phyloP scores from a whole-genome alignment of 1,140 invertebrate species.

The Lasioglossum baleicum region DNA sequence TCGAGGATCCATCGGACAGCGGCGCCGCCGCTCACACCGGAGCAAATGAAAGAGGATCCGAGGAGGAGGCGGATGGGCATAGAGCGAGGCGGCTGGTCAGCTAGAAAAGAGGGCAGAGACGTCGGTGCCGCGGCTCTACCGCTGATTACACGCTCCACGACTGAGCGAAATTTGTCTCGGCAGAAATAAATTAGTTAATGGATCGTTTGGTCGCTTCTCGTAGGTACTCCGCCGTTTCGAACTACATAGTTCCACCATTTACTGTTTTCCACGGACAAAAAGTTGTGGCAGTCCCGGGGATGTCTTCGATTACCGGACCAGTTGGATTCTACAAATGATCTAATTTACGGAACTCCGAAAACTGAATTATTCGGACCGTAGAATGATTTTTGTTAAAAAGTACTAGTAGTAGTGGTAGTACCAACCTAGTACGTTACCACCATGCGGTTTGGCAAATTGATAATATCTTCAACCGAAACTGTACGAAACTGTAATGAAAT shows the following conservation, averaged over 20 bases:
- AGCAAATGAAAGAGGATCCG: constrained; percentile 51
- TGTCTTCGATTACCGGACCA: not conserved
- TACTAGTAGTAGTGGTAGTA: too few species aligned
- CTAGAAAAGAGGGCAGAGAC: constrained; percentile 29
- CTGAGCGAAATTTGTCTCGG: constrained; percentile 66
- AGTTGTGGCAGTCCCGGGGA: not conserved
- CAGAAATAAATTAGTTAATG: constrained; percentile 72
- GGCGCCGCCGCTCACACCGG: not conserved
- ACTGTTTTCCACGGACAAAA: not conserved
- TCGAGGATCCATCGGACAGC: constrained; percentile 54
- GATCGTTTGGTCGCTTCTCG: constrained; percentile 22
- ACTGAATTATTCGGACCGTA: not conserved
- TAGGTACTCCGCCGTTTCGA: not conserved
- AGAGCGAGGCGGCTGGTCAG: constrained; percentile 4
- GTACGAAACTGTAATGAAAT: too few species aligned
- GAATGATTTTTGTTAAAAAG: too few species aligned
- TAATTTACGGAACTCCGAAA: not conserved
- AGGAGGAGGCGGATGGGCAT: not conserved
- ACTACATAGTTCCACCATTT: not conserved
- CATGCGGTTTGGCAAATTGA: too few species aligned
- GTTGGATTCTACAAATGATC: not conserved
- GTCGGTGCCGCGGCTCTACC: constrained; percentile 38
- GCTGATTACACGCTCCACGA: constrained; percentile 67
- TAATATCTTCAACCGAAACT: too few species aligned
- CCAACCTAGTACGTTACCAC: too few species aligned